Evolutionary conservation across 2,888 invertebrate genomes (phyloP).

Genomic region (Dynastes grantii): DNA sequence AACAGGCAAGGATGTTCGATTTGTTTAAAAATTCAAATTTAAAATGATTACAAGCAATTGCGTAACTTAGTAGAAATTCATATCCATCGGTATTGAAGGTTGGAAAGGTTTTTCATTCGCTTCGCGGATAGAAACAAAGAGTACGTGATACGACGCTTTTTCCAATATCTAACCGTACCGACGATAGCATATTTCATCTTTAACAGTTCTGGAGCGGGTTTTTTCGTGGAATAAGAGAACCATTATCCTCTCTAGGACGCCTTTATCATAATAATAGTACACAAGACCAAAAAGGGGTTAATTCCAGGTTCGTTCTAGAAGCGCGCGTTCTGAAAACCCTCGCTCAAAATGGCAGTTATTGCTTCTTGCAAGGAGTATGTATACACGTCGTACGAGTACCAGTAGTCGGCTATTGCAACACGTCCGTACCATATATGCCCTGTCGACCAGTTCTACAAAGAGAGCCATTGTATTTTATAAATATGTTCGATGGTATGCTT

Average conservation of each 20-base stretch:
- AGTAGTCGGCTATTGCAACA: slow-evolving; percentile 11
- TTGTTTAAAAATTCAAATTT: no score
- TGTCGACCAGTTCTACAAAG: slow-evolving; percentile 28
- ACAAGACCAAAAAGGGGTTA: slow-evolving; percentile 36
- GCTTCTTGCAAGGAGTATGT: slow-evolving; percentile 30
- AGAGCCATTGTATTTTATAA: slow-evolving; percentile 39
- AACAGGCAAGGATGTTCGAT: no score
- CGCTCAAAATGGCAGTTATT: slow-evolving; percentile 40
- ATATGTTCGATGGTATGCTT: slow-evolving; percentile 30
- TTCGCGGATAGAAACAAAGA: background rate
- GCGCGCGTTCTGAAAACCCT: slow-evolving; percentile 41
- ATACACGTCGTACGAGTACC: slow-evolving; percentile 24
- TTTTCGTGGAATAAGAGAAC: slow-evolving; percentile 23
- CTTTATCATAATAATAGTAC: slow-evolving; percentile 31
- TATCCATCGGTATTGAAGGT: slow-evolving; percentile 3
- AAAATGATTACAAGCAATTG: no score
- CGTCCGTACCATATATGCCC: slow-evolving; percentile 39
- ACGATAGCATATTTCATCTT: slow-evolving; percentile 29
- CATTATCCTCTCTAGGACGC: slow-evolving; percentile 31
- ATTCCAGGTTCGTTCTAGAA: slow-evolving; percentile 32
- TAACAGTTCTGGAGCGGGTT: slow-evolving; percentile 34
- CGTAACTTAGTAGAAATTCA: slow-evolving; percentile 13
- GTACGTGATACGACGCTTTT: background rate
- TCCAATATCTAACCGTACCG: background rate
- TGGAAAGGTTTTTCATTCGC: background rate